A percentile compares a stretch with the other conserved stretches of the same genome.
phyloP scores from a whole-genome alignment of 2,113 vertebrate species.

The Antennarius striatus region DNA sequence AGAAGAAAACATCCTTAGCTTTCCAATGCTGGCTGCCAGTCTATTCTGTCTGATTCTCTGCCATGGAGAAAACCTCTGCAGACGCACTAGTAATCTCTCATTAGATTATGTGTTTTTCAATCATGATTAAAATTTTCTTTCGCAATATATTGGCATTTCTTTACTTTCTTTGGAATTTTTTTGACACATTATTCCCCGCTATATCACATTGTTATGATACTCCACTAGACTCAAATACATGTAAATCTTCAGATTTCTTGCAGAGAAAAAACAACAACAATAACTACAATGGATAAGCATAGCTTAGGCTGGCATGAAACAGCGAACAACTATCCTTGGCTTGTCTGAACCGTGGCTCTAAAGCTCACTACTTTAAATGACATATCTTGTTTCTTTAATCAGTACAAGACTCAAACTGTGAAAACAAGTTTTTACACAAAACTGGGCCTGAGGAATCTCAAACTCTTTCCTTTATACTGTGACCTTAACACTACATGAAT shows the following conservation, averaged over 20 bases:
- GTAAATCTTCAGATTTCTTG: background rate
- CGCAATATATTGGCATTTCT: no score
- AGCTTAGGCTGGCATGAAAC: no score
- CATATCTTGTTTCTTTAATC: no score
- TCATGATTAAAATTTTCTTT: background rate
- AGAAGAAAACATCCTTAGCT: slow-evolving; percentile 19
- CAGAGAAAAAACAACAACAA: background rate
- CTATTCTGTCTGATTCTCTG: slow-evolving; percentile 14
- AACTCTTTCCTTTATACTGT: background rate
- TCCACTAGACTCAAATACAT: background rate
- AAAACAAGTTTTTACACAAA: no score
- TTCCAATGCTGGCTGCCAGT: slow-evolving; percentile 17
- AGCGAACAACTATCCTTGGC: no score
- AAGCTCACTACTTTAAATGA: no score
- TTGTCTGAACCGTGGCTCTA: no score
- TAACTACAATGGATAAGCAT: no score
- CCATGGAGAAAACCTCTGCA: slow-evolving; percentile 2
- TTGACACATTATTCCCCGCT: background rate
- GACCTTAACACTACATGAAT: background rate
- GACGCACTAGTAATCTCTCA: slow-evolving; percentile 14
- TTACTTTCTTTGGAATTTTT: slow-evolving; percentile 1
- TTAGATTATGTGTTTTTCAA: slow-evolving; percentile 3
- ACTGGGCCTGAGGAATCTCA: background rate
- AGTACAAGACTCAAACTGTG: no score
- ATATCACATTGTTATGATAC: background rate